phyloP scores from a whole-genome alignment of 2,797 vertebrate genomes.

The Cyclura pinguis region DNA sequence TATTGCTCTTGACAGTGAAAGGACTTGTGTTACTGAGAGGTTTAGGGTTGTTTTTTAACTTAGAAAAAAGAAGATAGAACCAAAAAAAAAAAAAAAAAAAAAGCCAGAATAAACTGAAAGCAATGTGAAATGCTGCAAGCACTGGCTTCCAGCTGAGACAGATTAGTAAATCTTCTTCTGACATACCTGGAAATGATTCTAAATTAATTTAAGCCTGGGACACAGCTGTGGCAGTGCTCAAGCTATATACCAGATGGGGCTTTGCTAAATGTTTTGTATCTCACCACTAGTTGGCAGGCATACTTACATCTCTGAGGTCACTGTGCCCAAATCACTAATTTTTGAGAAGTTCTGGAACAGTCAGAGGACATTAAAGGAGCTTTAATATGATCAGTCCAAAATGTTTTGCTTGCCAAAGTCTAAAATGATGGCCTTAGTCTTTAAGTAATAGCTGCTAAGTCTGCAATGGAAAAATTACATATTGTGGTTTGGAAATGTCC shows the following conservation, averaged over 20 bases:
- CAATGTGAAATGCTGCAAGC: conserved; percentile 57
- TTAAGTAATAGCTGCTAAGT: background rate
- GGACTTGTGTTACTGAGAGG: background rate
- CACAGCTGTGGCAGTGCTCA: conserved; percentile 63
- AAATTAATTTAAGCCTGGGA: conserved; percentile 61
- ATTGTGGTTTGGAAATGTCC: background rate
- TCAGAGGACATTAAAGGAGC: background rate
- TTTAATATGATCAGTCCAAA: background rate
- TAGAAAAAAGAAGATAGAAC: conserved; percentile 46
- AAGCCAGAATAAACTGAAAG: conserved; percentile 57
- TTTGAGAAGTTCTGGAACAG: background rate
- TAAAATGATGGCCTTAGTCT: background rate
- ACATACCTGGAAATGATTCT: conserved; percentile 61
- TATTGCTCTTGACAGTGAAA: conserved; percentile 34
- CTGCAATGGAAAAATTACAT: conserved; percentile 10
- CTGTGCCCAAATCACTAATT: conserved; percentile 32
- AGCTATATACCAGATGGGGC: conserved; percentile 61
- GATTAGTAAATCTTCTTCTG: conserved; percentile 53
- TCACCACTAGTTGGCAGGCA: conserved; percentile 56
- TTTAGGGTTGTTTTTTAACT: background rate
- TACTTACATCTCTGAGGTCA: conserved; percentile 15
- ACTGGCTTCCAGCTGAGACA: conserved; percentile 66
- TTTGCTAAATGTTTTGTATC: conserved; percentile 61
- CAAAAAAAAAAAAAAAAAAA: conserved; percentile 48
- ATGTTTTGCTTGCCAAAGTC: background rate